These are phyloP conservation scores for Drosophila neoperkinsi DNA, from an alignment of 2,888 invertebrate species.

Conservation along the genomic window DNA sequence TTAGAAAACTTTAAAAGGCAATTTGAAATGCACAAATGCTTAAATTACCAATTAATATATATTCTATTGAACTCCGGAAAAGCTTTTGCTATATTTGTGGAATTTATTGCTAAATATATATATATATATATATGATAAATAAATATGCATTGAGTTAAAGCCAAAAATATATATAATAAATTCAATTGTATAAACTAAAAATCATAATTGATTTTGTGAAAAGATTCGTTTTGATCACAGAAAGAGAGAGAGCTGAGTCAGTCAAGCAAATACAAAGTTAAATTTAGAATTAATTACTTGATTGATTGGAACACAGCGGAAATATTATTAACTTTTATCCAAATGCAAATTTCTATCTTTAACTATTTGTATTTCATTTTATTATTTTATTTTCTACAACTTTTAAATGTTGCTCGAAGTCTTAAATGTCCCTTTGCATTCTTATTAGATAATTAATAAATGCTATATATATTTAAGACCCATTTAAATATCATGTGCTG, in stretches of 20 bases:
- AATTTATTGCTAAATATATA: neutral
- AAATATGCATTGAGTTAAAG: too few relatives aligned
- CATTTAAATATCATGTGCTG: neutral
- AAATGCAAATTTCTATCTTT: neutral
- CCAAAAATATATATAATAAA: neutral
- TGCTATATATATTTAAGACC: neutral
- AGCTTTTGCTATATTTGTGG: neutral
- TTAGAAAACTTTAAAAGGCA: constrained; percentile 7
- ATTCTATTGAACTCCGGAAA: neutral
- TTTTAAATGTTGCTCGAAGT: neutral
- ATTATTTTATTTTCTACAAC: neutral
- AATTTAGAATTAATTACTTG: too few relatives aligned
- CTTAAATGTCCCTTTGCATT: neutral
- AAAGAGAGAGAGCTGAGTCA: too few relatives aligned
- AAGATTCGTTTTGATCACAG: neutral
- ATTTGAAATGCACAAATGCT: neutral
- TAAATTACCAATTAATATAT: neutral
- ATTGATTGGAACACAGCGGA: too few relatives aligned
- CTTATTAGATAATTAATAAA: neutral
- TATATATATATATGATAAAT: too few relatives aligned
- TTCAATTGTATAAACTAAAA: neutral
- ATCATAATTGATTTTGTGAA: neutral
- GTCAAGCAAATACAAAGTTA: too few relatives aligned
- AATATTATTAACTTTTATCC: neutral
- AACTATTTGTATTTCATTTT: neutral